Conservation (phyloP, 1,140 invertebrate genomes). For the Hypothenemus hampei region DNA sequence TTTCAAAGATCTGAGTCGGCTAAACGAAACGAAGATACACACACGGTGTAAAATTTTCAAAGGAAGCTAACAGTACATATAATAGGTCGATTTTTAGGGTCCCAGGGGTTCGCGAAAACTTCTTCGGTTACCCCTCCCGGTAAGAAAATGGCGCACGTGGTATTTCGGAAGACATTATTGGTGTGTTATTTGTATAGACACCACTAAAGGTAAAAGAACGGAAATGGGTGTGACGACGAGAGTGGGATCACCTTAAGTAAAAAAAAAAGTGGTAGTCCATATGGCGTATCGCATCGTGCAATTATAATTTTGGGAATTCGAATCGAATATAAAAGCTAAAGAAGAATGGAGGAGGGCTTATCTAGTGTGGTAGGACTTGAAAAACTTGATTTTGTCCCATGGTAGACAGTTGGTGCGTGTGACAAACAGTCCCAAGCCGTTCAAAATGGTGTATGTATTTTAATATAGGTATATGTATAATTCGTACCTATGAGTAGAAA, state of each 20-base stretch:
- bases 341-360: not conserved
- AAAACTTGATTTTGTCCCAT: conserved; percentile 8
- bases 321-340: not conserved
- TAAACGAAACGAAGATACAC: not conserved
- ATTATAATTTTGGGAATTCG: not conserved
- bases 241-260: conserved; percentile 22
- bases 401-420: too few species aligned
- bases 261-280: conserved; percentile 8
- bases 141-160: conserved; percentile 26
- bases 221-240: conserved; percentile 23
- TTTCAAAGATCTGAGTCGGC: not conserved
- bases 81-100: too few species aligned
- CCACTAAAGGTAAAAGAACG: conserved; percentile 14
- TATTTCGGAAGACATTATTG: conserved; percentile 20
- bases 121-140: conserved; percentile 24
- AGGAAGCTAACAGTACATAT: too few species aligned
- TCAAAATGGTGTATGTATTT: too few species aligned
- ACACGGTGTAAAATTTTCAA: conserved; percentile 10
- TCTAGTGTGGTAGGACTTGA: conserved; percentile 1
- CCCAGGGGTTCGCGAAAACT: conserved; percentile 1
- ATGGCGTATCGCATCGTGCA: conserved; percentile 12
- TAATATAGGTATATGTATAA: too few species aligned
- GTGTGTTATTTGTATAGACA: conserved; percentile 26
- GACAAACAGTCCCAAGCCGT: too few species aligned
- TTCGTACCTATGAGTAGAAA: too few species aligned